A percentile compares a stretch with the other conserved stretches of the same genome.
Conservation (phyloP, 1,140 invertebrate species). For the Latrodectus geometricus region DNA sequence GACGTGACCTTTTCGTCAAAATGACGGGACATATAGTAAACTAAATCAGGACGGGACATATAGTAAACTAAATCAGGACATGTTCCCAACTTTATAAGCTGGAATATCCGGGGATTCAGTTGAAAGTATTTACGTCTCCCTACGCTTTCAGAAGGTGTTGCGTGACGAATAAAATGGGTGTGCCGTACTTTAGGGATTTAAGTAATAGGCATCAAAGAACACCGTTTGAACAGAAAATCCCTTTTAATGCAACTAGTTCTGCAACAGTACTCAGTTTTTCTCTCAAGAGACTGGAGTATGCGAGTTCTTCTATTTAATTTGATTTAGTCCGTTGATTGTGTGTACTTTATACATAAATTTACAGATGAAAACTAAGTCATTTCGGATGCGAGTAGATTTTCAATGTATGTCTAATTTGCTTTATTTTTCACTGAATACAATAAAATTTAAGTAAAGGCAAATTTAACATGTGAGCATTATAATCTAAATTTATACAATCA, state of each 20-base stretch:
- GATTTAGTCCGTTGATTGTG: no score
- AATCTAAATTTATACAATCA: no score
- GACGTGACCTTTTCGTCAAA: not conserved
- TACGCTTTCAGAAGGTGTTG: not conserved
- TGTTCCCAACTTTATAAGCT: not conserved
- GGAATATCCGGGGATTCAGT: not conserved
- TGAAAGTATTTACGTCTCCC: not conserved
- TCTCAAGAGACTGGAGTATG: no score
- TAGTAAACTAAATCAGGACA: not conserved
- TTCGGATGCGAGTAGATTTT: no score
- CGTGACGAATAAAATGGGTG: slow-evolving; percentile 39
- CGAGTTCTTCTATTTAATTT: no score
- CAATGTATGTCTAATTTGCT: no score
- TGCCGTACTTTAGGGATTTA: slow-evolving; percentile 12
- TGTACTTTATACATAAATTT: no score
- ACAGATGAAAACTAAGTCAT: no score
- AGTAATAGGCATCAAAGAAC: slow-evolving; percentile 2
- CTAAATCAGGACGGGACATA: not conserved
- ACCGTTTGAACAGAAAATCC: slow-evolving; percentile 25
- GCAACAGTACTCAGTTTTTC: slow-evolving; percentile 24
- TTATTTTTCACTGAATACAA: no score
- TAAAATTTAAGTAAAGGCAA: no score
- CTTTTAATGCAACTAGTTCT: slow-evolving; percentile 45
- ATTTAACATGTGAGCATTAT: no score
- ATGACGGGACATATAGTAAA: not conserved